Evolutionary conservation across 2,113 vertebrate species (phyloP).

Genomic region (Oryzias woworae): DNA sequence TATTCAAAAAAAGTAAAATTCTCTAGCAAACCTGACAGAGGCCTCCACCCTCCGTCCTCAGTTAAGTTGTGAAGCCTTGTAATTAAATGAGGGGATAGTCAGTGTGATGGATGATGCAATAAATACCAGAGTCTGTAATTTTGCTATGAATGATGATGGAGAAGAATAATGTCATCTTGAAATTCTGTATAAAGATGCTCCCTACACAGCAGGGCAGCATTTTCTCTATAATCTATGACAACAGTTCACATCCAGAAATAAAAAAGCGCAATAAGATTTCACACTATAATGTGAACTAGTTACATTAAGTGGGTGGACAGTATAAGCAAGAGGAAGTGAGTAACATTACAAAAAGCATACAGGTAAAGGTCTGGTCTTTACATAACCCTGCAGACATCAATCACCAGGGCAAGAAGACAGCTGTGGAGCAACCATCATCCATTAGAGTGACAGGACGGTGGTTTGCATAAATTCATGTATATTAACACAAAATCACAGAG

Average conservation of each 20-base stretch:
- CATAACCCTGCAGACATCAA: constrained; percentile 22
- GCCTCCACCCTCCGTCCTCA: no score
- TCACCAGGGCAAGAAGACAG: constrained; percentile 15
- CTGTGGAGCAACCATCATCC: constrained; percentile 28
- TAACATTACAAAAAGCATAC: neutral
- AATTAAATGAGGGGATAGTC: constrained; percentile 43
- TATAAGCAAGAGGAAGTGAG: neutral
- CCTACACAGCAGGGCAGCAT: neutral
- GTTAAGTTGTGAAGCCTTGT: constrained; percentile 18
- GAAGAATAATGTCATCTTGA: constrained; percentile 23
- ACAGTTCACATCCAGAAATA: constrained; percentile 4
- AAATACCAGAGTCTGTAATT: constrained; percentile 34
- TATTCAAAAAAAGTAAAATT: no score
- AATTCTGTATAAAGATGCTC: constrained; percentile 6
- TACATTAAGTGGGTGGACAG: neutral
- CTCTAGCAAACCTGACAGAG: no score
- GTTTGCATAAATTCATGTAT: constrained; percentile 7
- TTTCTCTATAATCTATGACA: neutral
- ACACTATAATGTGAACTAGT: constrained; percentile 2
- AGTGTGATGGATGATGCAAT: constrained; percentile 47
- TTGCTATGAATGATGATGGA: constrained; percentile 31
- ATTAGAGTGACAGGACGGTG: constrained; percentile 29
- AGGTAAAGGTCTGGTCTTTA: neutral
- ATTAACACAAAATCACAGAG: neutral
- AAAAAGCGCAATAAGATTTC: constrained; percentile 1